Evolutionary conservation across 2,797 vertebrate species (phyloP), one percentile per base, ranked within the genome.

Genomic region (Ptychadena robeensis): DNA sequence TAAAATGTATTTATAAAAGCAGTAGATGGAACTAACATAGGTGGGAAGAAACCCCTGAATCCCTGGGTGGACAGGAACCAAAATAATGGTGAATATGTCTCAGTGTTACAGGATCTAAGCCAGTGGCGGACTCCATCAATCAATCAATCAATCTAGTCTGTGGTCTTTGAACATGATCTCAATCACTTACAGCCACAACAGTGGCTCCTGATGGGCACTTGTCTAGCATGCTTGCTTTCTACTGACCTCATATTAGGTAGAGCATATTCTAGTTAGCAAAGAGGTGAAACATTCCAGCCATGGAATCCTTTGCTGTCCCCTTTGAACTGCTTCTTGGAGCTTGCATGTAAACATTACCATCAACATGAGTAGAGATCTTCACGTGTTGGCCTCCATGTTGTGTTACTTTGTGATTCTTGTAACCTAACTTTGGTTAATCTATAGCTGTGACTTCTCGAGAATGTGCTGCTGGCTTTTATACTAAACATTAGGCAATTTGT

Each of bases 271-370:
- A 35, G 14, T 66, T 66, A 22, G 31, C 31, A 68, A 10, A 4
- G 12, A 28, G 1, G 12, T 73, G 71, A 7, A 5, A 66, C 70
- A 66, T 73, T 81, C 59, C 79, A 48, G 14, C 2, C 12, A 8
- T 8, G 7, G 59, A 35, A 5, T 64, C 28, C 70, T 81, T 57
- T 74, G 80, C 14, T 66, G 31, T 32, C 25, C 0, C 11, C 68
- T 81, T 73, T 81, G 70, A 81, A 67, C 25, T n/a, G 0, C 37
- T 57, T 67, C 40, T 37, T 9, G 67, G 71, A 74, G 11, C 15
- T n/a, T 48, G 57, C 27, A 27, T 27, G 74, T 66, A 77, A 80
- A 80, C 68, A 72, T 57, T 72, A 48, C 79, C 30, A 3, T 34
- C 68, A 53, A 74, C n/a, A 15, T 31, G 44, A 73, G 40, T 6